These are phyloP conservation scores for Drosophila ogumai DNA, from an alignment of 1,140 invertebrate genomes.

Conservation along the genomic window DNA sequence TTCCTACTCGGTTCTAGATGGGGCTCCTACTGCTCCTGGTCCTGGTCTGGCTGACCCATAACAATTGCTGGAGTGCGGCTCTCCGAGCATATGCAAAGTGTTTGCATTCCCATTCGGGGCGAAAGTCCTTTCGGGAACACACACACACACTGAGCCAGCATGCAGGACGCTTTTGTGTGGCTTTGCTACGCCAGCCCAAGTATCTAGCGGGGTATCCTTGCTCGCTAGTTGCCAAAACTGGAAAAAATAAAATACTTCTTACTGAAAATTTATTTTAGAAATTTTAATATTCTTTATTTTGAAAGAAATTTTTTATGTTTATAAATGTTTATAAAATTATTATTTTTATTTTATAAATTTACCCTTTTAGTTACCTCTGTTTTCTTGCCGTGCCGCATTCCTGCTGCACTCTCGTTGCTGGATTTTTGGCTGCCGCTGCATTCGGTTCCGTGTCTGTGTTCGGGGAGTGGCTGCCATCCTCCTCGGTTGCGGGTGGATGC, in stretches of 20 bases:
- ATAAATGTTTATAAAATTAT: too few species aligned
- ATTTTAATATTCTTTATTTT: too few species aligned
- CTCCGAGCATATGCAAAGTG: conserved; percentile 34
- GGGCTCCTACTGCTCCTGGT: background rate
- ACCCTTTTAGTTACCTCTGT: too few species aligned
- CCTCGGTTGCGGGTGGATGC: conserved; percentile 61
- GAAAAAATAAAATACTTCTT: background rate
- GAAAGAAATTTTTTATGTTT: background rate
- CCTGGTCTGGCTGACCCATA: conserved; percentile 34
- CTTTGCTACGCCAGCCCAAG: conserved; percentile 71
- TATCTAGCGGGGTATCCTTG: conserved; percentile 51
- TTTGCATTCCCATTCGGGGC: conserved; percentile 45
- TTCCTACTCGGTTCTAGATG: background rate
- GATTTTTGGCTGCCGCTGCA: conserved; percentile 38
- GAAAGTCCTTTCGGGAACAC: conserved; percentile 44
- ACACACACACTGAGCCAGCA: conserved; percentile 1
- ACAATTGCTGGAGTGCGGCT: conserved; percentile 41
- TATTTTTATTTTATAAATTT: background rate
- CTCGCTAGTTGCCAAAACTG: conserved; percentile 19
- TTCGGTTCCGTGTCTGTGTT: conserved; percentile 33
- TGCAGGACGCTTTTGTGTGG: conserved; percentile 73
- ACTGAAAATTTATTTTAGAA: too few species aligned
- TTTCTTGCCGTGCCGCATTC: conserved; percentile 16
- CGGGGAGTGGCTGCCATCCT: conserved; percentile 18
- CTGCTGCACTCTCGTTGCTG: conserved; percentile 27